These are phyloP conservation scores for Sycophila sp. DNA, from an alignment of 1,140 invertebrate genomes.

Conservation along the genomic window DNA sequence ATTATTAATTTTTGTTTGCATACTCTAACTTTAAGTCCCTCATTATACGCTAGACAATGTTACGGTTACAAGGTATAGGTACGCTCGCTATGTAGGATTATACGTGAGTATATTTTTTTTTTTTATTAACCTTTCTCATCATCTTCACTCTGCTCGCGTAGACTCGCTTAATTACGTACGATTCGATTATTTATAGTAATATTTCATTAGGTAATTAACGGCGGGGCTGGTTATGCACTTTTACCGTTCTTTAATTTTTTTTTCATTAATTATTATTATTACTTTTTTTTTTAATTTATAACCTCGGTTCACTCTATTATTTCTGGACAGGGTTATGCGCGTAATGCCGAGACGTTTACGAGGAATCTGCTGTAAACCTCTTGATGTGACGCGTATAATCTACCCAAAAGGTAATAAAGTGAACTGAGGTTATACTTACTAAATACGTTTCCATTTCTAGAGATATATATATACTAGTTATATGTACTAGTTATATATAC, in stretches of 20 bases:
- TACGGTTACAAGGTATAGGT: constrained; percentile 57
- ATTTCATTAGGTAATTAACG: constrained; percentile 57
- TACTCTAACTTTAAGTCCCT: constrained; percentile 26
- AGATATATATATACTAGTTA: no score
- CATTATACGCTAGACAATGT: constrained; percentile 53
- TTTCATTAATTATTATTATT: constrained; percentile 38
- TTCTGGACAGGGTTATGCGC: constrained; percentile 34
- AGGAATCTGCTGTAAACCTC: constrained; percentile 51
- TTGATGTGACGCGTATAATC: constrained; percentile 42
- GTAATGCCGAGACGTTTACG: constrained; percentile 53
- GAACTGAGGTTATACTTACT: no score
- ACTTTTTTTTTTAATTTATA: constrained; percentile 49
- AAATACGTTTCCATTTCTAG: no score
- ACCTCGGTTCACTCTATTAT: constrained; percentile 36
- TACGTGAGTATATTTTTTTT: constrained; percentile 57
- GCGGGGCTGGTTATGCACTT: constrained; percentile 38
- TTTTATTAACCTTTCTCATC: constrained; percentile 20
- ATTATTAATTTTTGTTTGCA: no score
- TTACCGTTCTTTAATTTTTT: constrained; percentile 43
- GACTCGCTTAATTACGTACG: constrained; percentile 61
- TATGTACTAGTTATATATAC: no score
- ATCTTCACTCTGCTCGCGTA: constrained; percentile 40
- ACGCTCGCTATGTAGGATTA: constrained; percentile 54
- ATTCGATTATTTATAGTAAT: constrained; percentile 59
- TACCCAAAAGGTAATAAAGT: no score